A percentile compares a stretch with the other conserved stretches of the same genome.
phyloP scores from a whole-genome alignment of 1,140 invertebrate species.

The Formica selysi region DNA sequence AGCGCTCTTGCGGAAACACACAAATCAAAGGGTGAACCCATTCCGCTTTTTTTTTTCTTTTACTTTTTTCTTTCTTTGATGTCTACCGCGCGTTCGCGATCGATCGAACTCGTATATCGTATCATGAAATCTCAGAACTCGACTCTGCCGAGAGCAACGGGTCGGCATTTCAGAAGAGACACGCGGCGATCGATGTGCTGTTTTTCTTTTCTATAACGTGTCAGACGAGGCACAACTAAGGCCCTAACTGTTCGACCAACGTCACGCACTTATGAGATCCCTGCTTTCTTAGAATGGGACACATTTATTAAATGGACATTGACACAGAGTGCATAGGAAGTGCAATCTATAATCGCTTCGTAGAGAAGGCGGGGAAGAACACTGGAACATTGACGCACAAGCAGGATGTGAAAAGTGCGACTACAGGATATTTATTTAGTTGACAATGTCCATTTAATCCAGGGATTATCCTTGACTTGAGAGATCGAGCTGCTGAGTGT shows the following conservation, averaged over 20 bases:
- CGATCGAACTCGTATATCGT: slow-evolving; percentile 71
- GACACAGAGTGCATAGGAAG: slow-evolving; percentile 80
- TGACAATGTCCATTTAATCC: slow-evolving; percentile 86
- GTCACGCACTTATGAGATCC: slow-evolving; percentile 74
- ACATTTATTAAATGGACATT: slow-evolving; percentile 85
- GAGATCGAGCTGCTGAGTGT: slow-evolving; percentile 74
- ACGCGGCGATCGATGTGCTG: slow-evolving; percentile 68
- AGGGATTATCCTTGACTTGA: slow-evolving; percentile 78
- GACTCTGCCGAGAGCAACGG: slow-evolving; percentile 59
- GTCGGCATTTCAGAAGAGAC: slow-evolving; percentile 65
- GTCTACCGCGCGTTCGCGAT: slow-evolving; percentile 70
- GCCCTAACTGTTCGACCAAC: slow-evolving; percentile 81
- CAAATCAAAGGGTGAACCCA: slow-evolving; percentile 62
- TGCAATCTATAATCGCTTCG: slow-evolving; percentile 73
- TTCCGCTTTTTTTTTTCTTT: slow-evolving; percentile 57
- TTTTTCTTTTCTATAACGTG: slow-evolving; percentile 35
- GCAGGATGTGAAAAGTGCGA: slow-evolving; percentile 71
- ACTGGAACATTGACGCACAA: slow-evolving; percentile 70
- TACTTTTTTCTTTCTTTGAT: slow-evolving; percentile 17
- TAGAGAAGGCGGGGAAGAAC: slow-evolving; percentile 43
- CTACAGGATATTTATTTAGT: slow-evolving; percentile 75
- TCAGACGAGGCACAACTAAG: slow-evolving; percentile 61
- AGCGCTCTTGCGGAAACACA: slow-evolving; percentile 75
- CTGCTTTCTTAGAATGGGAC: slow-evolving; percentile 82
- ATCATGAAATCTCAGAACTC: slow-evolving; percentile 53